phyloP scores from a whole-genome alignment of 2,797 vertebrate genomes.

The Gambusia yucatana region DNA sequence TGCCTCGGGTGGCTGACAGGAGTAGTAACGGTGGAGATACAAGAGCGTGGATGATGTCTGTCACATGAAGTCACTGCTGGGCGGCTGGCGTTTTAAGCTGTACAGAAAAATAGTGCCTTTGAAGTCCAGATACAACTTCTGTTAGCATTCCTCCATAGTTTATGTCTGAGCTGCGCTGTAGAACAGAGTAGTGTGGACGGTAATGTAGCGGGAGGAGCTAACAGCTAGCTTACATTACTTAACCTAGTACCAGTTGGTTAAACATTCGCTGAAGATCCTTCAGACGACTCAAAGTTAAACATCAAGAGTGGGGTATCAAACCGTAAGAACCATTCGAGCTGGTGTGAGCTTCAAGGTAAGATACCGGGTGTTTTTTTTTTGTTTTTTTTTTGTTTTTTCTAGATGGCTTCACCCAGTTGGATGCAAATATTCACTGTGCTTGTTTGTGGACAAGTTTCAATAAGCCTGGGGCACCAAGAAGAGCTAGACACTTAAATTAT shows the following conservation, averaged over 20 bases:
- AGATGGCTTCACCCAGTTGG: neutral
- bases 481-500: neutral
- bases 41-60: constrained; percentile 50
- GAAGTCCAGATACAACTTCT: neutral
- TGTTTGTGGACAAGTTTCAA: constrained; percentile 38
- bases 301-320: neutral
- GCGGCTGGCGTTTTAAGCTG: constrained; percentile 2
- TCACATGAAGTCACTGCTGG: constrained; percentile 44
- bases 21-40: constrained; percentile 26
- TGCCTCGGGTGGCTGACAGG: constrained; percentile 46
- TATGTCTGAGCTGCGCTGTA: neutral
- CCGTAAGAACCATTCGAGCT: neutral
- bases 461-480: neutral
- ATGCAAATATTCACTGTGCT: constrained; percentile 1
- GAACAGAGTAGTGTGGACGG: constrained; percentile 12
- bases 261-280: constrained; percentile 31
- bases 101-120: constrained; percentile 8
- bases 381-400: neutral
- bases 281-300: constrained; percentile 8
- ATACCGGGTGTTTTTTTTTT: neutral
- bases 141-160: neutral
- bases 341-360: constrained; percentile 52
- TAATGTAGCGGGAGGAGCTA: constrained; percentile 58
- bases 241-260: constrained; percentile 33
- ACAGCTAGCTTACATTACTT: constrained; percentile 58